Evolutionary conservation across 2,888 invertebrate genomes (phyloP), one percentile per base, ranked within the genome.

Genomic region (Apamea epomidion): DNA sequence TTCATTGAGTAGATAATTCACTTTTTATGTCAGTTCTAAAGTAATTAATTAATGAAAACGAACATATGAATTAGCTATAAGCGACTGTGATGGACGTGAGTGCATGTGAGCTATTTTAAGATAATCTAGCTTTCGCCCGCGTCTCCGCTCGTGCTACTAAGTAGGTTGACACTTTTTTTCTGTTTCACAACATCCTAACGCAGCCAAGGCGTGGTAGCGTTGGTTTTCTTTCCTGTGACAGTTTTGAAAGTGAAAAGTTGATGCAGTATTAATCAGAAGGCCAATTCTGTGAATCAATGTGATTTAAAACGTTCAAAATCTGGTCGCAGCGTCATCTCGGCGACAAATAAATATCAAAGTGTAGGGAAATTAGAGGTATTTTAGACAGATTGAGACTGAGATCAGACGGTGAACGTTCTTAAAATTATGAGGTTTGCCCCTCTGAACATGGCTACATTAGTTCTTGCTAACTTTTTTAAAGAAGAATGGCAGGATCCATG

Each of bases 101-200:
- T 74, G 81, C 65, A 60, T 81, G 83, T 67, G 78, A 76, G 81
- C 71, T 86, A 86, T 86, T 83, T 86, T 62, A 76, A 86, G 86
- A 86, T 83, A 68, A 86, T 76, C 87, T 83, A 77, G 74, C 87
- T 86, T 86, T 86, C 83, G 65, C 87, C 18, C 42, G 78, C 67
- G 83, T 76, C 86, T 73, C 70, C 67, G 67, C 42, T 75, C 51
- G 58, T 60, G 37, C 21, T 42, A 58, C 64, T 73, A 77, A 77
- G 86, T 83, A 74, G 83, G 83, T 78, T 83, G 80, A 80, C 80
- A 86, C 65, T 86, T 86, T 86, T 86, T 86, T 54, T 80, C 58
- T 37, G 16, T 80, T 83, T 83, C 78, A 68, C 83, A 80, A 83
- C 80, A 76, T 80, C 80, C 76, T 74, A 70, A 78, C 69, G 75